A percentile compares a stretch with the other conserved stretches of the same genome.
phyloP scores from a whole-genome alignment of 2,113 vertebrate species.

The Lophotis ruficrista region DNA sequence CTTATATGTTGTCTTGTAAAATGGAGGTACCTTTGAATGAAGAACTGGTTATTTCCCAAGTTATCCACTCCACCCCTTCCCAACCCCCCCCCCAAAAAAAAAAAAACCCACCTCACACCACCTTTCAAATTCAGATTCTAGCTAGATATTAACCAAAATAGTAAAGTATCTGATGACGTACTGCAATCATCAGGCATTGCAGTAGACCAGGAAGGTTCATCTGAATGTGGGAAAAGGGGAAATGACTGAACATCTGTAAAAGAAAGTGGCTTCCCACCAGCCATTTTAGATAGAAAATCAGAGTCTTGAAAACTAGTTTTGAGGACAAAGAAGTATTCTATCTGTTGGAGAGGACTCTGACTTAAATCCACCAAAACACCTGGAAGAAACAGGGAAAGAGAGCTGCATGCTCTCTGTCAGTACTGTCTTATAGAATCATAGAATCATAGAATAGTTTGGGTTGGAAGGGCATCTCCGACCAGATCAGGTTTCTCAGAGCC shows the following conservation, averaged over 20 bases:
- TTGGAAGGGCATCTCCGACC: no score
- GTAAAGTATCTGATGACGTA: not conserved
- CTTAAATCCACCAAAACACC: not conserved
- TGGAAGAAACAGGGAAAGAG: not conserved
- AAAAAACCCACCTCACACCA: not conserved
- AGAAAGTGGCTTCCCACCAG: not conserved
- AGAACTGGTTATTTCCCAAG: not conserved
- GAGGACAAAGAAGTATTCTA: not conserved
- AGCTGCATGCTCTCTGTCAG: not conserved
- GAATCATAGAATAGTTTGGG: no score
- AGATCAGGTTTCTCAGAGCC: no score
- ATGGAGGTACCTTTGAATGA: not conserved
- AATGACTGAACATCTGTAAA: not conserved
- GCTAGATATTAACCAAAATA: not conserved
- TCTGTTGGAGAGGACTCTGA: not conserved
- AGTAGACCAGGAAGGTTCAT: not conserved
- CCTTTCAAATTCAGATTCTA: not conserved
- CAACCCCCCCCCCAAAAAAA: not conserved
- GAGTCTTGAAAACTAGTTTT: not conserved
- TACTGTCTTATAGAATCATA: no score
- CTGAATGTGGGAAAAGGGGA: not conserved
- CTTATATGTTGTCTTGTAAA: not conserved
- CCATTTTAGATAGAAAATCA: not conserved
- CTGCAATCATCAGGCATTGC: not conserved
- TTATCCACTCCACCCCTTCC: not conserved